Conservation (phyloP, 30 jellyfish, hydroid and myxozoan genomes). For the Sanderia malayensis region DNA sequence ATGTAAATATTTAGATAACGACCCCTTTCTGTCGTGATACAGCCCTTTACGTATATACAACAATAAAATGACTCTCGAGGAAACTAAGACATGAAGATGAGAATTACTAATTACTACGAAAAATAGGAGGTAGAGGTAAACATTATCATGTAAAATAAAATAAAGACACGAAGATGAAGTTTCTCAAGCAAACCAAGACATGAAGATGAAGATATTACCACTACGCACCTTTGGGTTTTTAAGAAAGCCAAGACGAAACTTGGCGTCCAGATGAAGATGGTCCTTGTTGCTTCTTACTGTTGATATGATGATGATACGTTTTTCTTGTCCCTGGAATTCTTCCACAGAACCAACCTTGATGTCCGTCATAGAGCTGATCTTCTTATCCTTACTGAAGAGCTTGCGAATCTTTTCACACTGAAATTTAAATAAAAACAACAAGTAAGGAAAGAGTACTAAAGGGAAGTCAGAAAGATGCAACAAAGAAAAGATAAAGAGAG, state of each 20-base stretch:
- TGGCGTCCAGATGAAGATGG: conserved; percentile 49
- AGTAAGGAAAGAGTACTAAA: background rate
- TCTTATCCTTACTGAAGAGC: conserved; percentile 27
- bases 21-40: too few relatives aligned
- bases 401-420: conserved; percentile 84
- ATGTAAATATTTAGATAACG: too few relatives aligned
- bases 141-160: too few relatives aligned
- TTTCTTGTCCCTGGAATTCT: conserved; percentile 95
- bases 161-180: too few relatives aligned
- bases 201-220: too few relatives aligned
- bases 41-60: too few relatives aligned
- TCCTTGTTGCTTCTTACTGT: conserved; percentile 86
- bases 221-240: conserved; percentile 68
- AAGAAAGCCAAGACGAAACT: conserved; percentile 77
- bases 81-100: too few relatives aligned
- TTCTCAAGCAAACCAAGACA: too few relatives aligned
- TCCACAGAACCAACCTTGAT: conserved; percentile 93
- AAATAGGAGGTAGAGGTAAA: too few relatives aligned
- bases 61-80: too few relatives aligned
- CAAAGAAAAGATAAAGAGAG: background rate
- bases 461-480: background rate
- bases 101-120: too few relatives aligned
- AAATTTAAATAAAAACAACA: background rate
- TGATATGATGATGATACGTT: conserved; percentile 74
- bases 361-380: conserved; percentile 31